Evolutionary conservation across 2,797 vertebrate genomes (phyloP).

Genomic region (Spizella passerina): DNA sequence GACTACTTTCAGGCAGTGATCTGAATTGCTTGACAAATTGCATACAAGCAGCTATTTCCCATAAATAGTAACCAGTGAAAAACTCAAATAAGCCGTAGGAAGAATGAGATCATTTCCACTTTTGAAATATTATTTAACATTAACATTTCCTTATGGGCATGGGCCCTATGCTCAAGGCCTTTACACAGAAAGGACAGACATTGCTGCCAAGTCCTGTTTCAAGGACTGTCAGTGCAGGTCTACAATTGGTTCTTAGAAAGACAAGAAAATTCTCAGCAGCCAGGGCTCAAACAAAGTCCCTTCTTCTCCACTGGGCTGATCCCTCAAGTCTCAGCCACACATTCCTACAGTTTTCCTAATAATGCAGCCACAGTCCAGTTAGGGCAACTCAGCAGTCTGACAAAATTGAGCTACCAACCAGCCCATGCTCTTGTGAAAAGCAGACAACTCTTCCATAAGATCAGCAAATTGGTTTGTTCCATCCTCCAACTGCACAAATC

Average conservation of each 20-base stretch:
- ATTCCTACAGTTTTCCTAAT: neutral
- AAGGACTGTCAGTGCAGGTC: neutral
- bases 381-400: neutral
- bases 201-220: neutral
- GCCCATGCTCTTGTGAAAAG: neutral
- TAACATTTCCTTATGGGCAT: neutral
- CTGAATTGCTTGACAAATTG: neutral
- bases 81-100: slow-evolving; percentile 12
- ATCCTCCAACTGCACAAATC: neutral
- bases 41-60: neutral
- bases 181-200: neutral
- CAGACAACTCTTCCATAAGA: neutral
- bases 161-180: neutral
- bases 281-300: neutral
- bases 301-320: neutral
- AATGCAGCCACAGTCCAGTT: neutral
- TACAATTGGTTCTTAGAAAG: neutral
- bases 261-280: neutral
- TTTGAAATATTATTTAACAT: neutral
- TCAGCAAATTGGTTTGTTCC: neutral
- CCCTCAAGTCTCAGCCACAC: neutral
- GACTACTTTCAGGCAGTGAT: neutral
- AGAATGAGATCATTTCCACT: slow-evolving; percentile 49
- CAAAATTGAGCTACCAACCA: neutral
- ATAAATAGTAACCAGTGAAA: slow-evolving; percentile 30